Conservation (phyloP, 2,113 vertebrate genomes). For the Nannobrachium achirus region DNA sequence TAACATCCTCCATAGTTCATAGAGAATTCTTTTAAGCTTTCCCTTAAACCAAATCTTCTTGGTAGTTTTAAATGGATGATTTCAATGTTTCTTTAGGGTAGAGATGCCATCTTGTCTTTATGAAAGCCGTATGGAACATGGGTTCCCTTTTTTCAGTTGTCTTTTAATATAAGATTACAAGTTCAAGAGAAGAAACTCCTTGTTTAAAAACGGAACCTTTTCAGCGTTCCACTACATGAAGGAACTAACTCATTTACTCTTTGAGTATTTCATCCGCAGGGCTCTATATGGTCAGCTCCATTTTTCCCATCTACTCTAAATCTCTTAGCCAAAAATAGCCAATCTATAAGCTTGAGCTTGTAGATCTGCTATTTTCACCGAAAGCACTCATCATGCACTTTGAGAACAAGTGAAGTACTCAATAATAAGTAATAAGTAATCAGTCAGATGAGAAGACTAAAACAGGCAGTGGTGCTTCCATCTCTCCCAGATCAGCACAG, state of each 20-base stretch:
- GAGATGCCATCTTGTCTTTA: slow-evolving; percentile 3
- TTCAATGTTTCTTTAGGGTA: neutral
- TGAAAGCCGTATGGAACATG: slow-evolving; percentile 6
- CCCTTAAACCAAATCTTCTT: neutral
- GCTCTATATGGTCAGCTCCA: too few relatives aligned
- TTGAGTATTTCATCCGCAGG: too few relatives aligned
- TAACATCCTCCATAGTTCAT: slow-evolving; percentile 8
- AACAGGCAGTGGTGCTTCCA: slow-evolving; percentile 7
- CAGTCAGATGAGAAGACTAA: neutral
- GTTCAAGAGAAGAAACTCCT: too few relatives aligned
- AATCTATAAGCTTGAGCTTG: too few relatives aligned
- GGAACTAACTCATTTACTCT: too few relatives aligned
- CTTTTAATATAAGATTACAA: too few relatives aligned
- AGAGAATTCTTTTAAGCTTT: slow-evolving; percentile 22
- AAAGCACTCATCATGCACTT: neutral
- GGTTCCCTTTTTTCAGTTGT: neutral
- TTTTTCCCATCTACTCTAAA: too few relatives aligned
- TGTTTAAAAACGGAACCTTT: too few relatives aligned
- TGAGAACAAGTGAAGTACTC: neutral
- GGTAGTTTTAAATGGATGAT: slow-evolving; percentile 2
- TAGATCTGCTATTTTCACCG: too few relatives aligned
- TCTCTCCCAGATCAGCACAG: neutral
- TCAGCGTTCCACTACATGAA: too few relatives aligned
- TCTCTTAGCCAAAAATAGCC: too few relatives aligned
- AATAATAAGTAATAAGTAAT: too few relatives aligned